Evolutionary conservation across 92 coral and sea anemone species (phyloP), one percentile per base, ranked within the genome.

Genomic region (Ricordea florida): DNA sequence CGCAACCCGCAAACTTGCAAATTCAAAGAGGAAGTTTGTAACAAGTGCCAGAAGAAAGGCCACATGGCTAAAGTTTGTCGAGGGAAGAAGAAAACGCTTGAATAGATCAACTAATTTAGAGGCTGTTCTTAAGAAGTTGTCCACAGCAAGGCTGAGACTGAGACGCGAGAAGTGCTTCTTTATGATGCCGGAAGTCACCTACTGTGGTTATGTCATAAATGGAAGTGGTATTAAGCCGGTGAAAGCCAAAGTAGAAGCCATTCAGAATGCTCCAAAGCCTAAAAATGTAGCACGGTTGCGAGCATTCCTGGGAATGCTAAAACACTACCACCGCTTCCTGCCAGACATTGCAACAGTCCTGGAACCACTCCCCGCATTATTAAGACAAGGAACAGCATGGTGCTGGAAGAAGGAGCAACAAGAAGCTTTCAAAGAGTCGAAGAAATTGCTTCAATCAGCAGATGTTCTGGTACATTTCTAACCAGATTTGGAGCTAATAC

Each of bases 211-310:
- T n/a, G n/a, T n/a, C n/a, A n/a, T n/a, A n/a, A n/a, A n/a, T n/a
- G n/a, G n/a, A n/a, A n/a, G n/a, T n/a, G 82, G 86, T 48, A 65
- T 85, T 52, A 74, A 63, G 65, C 82, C 74, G 20, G 92, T 76
- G 20, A 60, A 45, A 17, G 80, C 66, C 17, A 87, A 85, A 41
- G 85, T 85, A n/a, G 78, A 79, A 26, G 91, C 88, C 41, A 80
- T 81, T 4, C 18, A 66, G 41, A 52, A 90, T 30, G 82, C 85
- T 45, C 79, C 77, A 26, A 70, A 57, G 31, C 96, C 91, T 6
- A 61, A 21, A 45, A 59, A 90, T 33, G 31, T 86, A 47, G 70
- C 70, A 15, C 82, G 82, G 62, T 55, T 82, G 45, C 69, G 64
- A 36, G 82, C 89, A 42, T 87, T 87, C 41, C 78, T 78, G 5